Base-by-base conservation (phyloP, 2,113 vertebrate genomes). In the Mastomys natalensis region DNA sequence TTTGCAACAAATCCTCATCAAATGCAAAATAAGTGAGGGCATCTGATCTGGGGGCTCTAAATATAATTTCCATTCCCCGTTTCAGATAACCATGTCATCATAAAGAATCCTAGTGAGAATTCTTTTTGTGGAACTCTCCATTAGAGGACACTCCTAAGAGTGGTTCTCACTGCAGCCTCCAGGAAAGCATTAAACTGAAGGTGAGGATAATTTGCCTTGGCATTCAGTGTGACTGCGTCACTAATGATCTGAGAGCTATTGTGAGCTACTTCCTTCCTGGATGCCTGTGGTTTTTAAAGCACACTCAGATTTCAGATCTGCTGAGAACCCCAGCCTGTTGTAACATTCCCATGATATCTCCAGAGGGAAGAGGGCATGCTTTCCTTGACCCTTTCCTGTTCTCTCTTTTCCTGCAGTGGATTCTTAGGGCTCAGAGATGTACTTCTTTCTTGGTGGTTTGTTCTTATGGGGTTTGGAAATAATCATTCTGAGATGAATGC, bases 151-250 rank as follows among this genome's bases (percentile, higher is more conserved):
- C 48, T 68, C 21, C 43, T 91, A 87, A 73, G 60, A 88, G 80
- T 26, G 51, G 1, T 40, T 74, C 86, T 64, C 40, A n/a, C 51
- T 76, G 66, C 86, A 78, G 60, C 95, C 97, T 97, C 94, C 93
- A 91, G 82, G n/a, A 96, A 94, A 19, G 77, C 64, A 94, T 89
- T 97, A 91, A 92, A 93, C 11, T 64, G 90, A 82, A 89, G 77
- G 87, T 95, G 88, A 74, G 89, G 68, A 80, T 95, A 82, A 91
- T 82, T 92, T 53, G 12, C 62, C 22, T 82, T 37, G 45, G n/a
- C 73, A 62, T 68, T 92, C 80, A 77, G 16, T 55, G n/a, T 11
- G 26, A 78, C 64, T 7, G 12, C 37, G 4, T 70, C 53, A 26
- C 88, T 95, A 78, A 88, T 40, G 40, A 92, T 64, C 37, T 70